phyloP scores from a whole-genome alignment of 2,797 vertebrate species.

The Tolypeutes matacus region DNA sequence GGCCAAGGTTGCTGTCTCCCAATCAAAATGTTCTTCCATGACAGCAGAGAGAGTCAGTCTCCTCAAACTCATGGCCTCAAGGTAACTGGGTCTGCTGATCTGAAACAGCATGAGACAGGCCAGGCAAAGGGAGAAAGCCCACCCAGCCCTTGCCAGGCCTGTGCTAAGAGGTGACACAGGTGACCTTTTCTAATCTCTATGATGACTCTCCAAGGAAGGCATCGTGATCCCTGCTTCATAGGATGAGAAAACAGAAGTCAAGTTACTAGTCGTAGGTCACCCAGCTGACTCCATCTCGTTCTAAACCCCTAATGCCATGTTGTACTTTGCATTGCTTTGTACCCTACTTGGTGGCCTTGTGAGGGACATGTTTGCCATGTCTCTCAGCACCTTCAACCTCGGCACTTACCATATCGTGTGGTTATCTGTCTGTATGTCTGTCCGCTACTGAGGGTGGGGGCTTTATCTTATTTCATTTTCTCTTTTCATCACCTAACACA shows the following conservation, averaged over 20 bases:
- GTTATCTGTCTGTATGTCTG: background rate
- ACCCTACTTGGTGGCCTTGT: background rate
- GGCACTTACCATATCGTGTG: background rate
- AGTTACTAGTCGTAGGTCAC: background rate
- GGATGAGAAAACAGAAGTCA: background rate
- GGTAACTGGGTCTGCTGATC: background rate
- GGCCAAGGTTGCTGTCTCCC: background rate
- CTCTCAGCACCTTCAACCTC: background rate
- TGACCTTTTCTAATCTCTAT: background rate
- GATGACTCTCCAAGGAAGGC: background rate
- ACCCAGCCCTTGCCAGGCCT: fast-evolving
- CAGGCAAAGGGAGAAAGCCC: background rate
- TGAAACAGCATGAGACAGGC: background rate
- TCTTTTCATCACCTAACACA: background rate
- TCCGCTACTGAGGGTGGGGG: background rate
- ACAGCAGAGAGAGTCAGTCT: background rate
- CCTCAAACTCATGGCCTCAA: fast-evolving
- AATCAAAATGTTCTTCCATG: conserved; percentile 1
- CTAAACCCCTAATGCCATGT: background rate
- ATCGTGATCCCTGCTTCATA: background rate
- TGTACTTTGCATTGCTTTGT: background rate
- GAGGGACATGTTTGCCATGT: background rate
- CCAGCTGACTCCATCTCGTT: background rate
- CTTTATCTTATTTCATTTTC: background rate
- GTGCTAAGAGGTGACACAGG: background rate